Evolutionary conservation across 2,797 vertebrate genomes (phyloP).

Genomic region (Acipenser oxyrinchus): DNA sequence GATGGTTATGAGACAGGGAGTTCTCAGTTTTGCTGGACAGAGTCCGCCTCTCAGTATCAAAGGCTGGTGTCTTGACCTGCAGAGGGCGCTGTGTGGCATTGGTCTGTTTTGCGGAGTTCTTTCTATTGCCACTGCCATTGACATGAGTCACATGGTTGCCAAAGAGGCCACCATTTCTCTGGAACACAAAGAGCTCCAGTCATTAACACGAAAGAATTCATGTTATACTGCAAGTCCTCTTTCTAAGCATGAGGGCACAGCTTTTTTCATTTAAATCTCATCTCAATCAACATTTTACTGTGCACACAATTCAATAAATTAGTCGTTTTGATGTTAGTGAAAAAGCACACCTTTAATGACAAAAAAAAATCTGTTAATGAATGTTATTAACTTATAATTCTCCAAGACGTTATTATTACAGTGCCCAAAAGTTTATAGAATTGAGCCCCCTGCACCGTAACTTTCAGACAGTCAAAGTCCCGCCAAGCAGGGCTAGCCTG

Average conservation of each 20-base stretch:
- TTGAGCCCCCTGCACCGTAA: too few species aligned
- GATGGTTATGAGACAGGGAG: conserved; percentile 75
- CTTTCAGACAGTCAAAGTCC: too few species aligned
- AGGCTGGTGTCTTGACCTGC: conserved; percentile 79
- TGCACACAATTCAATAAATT: too few species aligned
- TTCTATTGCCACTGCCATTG: conserved; percentile 69
- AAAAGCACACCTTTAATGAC: too few species aligned
- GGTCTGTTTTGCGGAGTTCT: conserved; percentile 83
- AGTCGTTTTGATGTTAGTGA: too few species aligned
- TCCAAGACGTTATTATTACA: too few species aligned
- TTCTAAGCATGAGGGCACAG: not conserved
- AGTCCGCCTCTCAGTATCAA: conserved; percentile 78
- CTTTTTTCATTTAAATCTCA: not conserved
- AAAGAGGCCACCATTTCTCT: conserved; percentile 94
- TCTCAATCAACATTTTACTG: too few species aligned
- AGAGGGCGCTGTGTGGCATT: conserved; percentile 93
- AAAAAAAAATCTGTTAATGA: too few species aligned
- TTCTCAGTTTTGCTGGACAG: conserved; percentile 59
- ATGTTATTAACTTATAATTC: too few species aligned
- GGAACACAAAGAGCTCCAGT: conserved; percentile 55
- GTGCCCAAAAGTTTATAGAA: too few species aligned
- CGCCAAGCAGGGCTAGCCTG: too few species aligned
- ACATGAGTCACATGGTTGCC: conserved; percentile 92
- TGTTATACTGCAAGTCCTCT: conserved; percentile 14
- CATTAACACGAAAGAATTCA: conserved; percentile 37